Percentiles rank a stretch among this genome's conserved stretches.
These are phyloP conservation scores for Trogon surrucura DNA, from an alignment of 2,113 vertebrate species.

Conservation along the genomic window DNA sequence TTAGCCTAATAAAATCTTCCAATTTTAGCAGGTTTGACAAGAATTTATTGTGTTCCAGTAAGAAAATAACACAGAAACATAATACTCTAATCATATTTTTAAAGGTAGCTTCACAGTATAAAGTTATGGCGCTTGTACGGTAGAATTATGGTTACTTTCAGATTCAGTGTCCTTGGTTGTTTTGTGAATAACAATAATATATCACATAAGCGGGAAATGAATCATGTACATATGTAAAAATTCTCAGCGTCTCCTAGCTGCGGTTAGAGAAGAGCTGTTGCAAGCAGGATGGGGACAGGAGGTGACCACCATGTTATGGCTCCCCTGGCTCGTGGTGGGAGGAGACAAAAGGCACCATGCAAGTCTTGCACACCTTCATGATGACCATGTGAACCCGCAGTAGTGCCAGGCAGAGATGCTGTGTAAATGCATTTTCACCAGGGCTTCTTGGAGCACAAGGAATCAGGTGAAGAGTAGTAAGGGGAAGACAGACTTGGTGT, in stretches of 20 bases:
- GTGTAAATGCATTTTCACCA: background rate
- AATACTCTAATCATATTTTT: conserved; percentile 54
- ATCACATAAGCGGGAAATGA: background rate
- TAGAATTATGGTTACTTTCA: conserved; percentile 58
- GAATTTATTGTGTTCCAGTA: conserved; percentile 58
- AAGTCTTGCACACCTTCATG: background rate
- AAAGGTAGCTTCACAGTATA: conserved; percentile 26
- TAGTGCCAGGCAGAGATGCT: background rate
- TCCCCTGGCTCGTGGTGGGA: background rate
- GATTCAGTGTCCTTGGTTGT: conserved; percentile 49
- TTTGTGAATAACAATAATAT: conserved; percentile 37
- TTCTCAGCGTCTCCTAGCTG: background rate
- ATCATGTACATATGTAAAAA: background rate
- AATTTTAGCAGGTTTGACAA: conserved; percentile 63
- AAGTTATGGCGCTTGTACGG: conserved; percentile 14
- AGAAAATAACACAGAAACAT: conserved; percentile 51
- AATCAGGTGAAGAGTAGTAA: background rate
- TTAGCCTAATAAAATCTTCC: conserved; percentile 66
- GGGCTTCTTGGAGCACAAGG: background rate
- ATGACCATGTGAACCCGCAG: fast-evolving
- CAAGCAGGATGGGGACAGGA: background rate
- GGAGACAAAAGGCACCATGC: fast-evolving
- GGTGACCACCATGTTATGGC: fast-evolving
- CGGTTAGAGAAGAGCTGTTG: background rate
- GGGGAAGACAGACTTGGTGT: background rate